Evolutionary conservation across 53 echinoderm and acorn worm genomes (phyloP).

Genomic region (Paracentrotus lividus): DNA sequence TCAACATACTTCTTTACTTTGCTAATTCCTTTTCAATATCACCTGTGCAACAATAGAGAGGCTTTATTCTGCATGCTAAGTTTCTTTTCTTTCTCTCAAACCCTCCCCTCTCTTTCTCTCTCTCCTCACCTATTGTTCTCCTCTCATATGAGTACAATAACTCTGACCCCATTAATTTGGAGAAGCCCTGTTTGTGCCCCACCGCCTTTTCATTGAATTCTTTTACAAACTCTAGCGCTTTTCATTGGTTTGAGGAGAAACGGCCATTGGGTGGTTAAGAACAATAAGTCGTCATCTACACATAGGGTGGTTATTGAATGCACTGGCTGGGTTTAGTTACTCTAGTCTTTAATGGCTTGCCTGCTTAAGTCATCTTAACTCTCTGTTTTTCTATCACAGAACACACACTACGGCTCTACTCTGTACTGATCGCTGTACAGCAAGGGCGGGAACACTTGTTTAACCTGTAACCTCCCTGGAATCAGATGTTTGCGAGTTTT

Average conservation of each 20-base stretch:
- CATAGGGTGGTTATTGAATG: conserved; percentile 36
- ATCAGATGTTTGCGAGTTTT: not conserved
- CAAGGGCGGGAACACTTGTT: conserved; percentile 42
- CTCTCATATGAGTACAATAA: not conserved
- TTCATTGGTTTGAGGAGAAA: conserved; percentile 19
- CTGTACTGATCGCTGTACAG: too few species aligned
- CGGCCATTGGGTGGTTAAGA: conserved; percentile 62
- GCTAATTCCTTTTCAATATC: conserved; percentile 59
- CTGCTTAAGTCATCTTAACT: conserved; percentile 40
- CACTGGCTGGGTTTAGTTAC: conserved; percentile 34
- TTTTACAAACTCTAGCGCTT: conserved; percentile 58
- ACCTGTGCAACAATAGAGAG: conserved; percentile 20
- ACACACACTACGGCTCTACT: not conserved
- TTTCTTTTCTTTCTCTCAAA: conserved; percentile 46
- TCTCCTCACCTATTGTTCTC: conserved; percentile 46
- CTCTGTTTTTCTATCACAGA: conserved; percentile 55
- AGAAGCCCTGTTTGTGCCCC: conserved; percentile 68
- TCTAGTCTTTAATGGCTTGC: conserved; percentile 47
- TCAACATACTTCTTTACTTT: not conserved
- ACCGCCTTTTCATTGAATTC: conserved; percentile 64
- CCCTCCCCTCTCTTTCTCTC: conserved; percentile 52
- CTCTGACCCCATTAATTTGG: conserved; percentile 71
- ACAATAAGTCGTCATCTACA: conserved; percentile 69
- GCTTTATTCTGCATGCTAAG: conserved; percentile 4
- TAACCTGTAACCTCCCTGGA: not conserved